Conservation (phyloP, 2,797 vertebrate genomes). For the Borostomias antarcticus region DNA sequence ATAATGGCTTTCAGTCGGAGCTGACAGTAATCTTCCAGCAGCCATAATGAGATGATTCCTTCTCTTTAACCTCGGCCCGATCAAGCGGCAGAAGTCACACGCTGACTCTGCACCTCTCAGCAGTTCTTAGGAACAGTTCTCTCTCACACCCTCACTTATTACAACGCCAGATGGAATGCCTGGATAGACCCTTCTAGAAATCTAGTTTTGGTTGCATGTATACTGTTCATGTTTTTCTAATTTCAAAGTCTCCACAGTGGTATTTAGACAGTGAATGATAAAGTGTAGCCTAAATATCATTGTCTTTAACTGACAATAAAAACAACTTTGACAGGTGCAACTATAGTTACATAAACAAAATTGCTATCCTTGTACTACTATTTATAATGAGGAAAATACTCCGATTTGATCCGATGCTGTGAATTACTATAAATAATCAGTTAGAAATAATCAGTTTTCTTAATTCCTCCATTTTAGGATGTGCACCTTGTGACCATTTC, state of each 20-base stretch:
- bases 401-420: too few relatives aligned
- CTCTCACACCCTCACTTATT: constrained; percentile 29
- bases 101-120: neutral
- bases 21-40: constrained; percentile 70
- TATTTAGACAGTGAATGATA: constrained; percentile 10
- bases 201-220: neutral
- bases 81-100: constrained; percentile 60
- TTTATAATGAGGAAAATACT: too few relatives aligned
- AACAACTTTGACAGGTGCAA: neutral
- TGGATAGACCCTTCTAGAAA: neutral
- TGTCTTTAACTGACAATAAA: too few relatives aligned
- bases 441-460: neutral
- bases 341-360: neutral
- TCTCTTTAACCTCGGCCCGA: constrained; percentile 67
- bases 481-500: constrained; percentile 10
- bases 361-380: too few relatives aligned
- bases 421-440: too few relatives aligned
- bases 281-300: constrained; percentile 16
- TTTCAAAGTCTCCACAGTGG: neutral
- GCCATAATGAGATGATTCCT: constrained; percentile 75
- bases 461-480: constrained; percentile 6
- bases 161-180: neutral
- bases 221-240: too few relatives aligned
- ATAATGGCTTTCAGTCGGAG: constrained; percentile 63
- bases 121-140: constrained; percentile 22